Percentiles rank a stretch among this genome's conserved stretches.
Evolutionary conservation across 2,113 vertebrate species (phyloP).

Genomic region (Atlantisia rogersi): DNA sequence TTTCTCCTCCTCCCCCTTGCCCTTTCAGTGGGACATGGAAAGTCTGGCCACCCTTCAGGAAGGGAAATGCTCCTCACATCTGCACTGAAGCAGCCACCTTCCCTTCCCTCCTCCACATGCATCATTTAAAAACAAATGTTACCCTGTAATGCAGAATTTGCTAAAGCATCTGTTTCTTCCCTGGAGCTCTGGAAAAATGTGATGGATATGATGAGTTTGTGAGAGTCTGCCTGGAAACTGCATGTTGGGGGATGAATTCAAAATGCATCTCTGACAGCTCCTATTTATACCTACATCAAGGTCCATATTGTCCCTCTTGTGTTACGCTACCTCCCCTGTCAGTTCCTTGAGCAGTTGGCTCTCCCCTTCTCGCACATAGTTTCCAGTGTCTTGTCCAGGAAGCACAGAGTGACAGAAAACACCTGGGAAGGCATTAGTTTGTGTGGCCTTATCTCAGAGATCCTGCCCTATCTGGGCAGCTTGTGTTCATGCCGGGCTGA

Average conservation of each 20-base stretch:
- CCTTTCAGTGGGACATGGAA: neutral
- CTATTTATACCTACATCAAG: neutral
- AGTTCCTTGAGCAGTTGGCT: neutral
- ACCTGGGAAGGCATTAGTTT: neutral
- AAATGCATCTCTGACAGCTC: neutral
- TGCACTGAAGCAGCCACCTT: neutral
- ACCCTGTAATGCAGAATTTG: neutral
- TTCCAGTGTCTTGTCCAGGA: neutral
- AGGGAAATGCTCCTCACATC: neutral
- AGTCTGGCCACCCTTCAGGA: neutral
- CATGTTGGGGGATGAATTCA: neutral
- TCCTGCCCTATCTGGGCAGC: neutral
- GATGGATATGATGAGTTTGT: neutral
- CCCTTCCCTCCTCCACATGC: neutral
- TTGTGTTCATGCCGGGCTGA: accelerated
- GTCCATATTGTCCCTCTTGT: neutral
- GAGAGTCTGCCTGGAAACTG: slow-evolving; percentile 32
- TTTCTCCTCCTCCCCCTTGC: neutral
- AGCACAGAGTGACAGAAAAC: neutral
- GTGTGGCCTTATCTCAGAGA: neutral
- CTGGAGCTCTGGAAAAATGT: neutral
- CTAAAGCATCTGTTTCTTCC: slow-evolving; percentile 38
- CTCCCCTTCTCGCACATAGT: neutral
- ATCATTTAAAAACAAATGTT: slow-evolving; percentile 1
- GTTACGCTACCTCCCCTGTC: neutral